Base-by-base conservation (phyloP, 2,888 invertebrate species). In the Agriotes lineatus region DNA sequence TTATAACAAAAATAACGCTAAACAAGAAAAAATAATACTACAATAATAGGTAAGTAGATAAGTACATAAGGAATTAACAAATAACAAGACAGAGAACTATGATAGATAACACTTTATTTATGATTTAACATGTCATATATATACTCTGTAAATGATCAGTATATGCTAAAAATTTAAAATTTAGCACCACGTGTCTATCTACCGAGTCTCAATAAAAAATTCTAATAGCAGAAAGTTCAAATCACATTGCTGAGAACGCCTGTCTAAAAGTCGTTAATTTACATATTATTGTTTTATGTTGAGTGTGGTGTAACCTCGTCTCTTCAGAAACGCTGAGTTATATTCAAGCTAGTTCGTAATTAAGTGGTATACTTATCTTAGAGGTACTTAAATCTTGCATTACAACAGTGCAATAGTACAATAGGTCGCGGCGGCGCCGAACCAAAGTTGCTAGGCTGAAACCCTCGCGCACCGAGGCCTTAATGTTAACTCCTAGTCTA, bases 141-240 rank as follows among this genome's bases (percentile, higher is more conserved):
- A 62, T 61, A 58, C 58, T 63, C 57, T 68, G 67, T 52, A 68
- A 68, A 63, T 63, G 48, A 67, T 62, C 25, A 42, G 62, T 50
- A 62, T 44, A 35, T 58, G 67, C 67, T 68, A 68, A 63, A 68
- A 45, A 57, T 56, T 64, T 44, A n/a, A 58, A 57, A 58, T 62
- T 50, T 68, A 68, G 67, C 67, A 68, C 62, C 67, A 44, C 50
- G 58, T 57, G 50, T 57, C 50, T 61, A 63, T 58, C 58, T 67
- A 57, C 48, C 22, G 39, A 42, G 25, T 58, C 57, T 64, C 22
- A 58, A 57, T 20, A 66, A 66, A 60, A 66, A 54, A 44, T 33
- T 39, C 48, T 62, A 54, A 37, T 45, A 63, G 62, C 67, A 22
- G 62, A 57, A 48, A 57, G 48, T 68, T 57, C 19, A 50, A 67